phyloP scores from a whole-genome alignment of 2,797 vertebrate genomes.

The Manis pentadactyla region DNA sequence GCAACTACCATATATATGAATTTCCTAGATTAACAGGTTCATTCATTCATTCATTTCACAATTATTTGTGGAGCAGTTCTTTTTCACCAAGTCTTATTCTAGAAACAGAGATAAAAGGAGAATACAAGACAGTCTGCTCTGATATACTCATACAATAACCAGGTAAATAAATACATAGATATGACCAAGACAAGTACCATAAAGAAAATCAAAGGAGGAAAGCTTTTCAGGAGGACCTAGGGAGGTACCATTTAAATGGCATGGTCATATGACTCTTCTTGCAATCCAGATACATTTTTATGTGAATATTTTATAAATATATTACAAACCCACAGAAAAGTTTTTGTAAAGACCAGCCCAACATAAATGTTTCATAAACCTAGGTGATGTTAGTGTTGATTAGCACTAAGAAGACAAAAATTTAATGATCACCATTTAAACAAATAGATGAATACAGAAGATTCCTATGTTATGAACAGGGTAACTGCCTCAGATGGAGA shows the following conservation, averaged over 20 bases:
- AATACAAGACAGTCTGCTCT: background rate
- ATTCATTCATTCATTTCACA: constrained; percentile 52
- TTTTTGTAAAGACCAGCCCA: background rate
- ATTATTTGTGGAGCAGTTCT: background rate
- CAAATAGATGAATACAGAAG: background rate
- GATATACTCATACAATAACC: background rate
- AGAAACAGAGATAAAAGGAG: constrained; percentile 4
- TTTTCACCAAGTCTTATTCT: constrained; percentile 1
- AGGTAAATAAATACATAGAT: background rate
- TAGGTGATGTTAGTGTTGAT: background rate
- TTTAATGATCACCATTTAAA: background rate
- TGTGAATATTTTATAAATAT: background rate
- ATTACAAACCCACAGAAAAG: background rate
- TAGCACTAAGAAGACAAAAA: background rate
- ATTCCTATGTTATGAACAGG: background rate
- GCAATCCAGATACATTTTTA: constrained; percentile 34
- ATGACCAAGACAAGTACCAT: background rate
- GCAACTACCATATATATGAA: background rate
- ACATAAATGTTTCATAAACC: background rate
- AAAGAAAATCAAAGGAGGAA: background rate
- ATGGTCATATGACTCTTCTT: background rate
- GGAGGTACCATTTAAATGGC: background rate
- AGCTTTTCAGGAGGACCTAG: background rate
- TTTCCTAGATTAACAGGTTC: constrained; percentile 35
- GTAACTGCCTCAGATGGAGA: background rate